Evolutionary conservation across 2,113 vertebrate genomes (phyloP).

Genomic region (Proterorhinus semilunaris): DNA sequence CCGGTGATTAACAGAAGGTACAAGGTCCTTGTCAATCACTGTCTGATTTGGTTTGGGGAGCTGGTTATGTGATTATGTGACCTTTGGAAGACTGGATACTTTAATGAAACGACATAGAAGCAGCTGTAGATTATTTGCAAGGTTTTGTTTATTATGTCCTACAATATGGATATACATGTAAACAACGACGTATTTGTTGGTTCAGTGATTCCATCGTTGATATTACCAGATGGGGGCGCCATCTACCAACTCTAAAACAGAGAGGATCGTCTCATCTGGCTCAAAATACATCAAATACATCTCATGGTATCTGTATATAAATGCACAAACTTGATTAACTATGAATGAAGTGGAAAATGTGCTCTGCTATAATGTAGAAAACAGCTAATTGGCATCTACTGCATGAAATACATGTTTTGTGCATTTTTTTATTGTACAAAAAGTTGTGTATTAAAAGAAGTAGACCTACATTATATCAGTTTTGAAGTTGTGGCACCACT

Average conservation of each 20-base stretch:
- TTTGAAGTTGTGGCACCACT: not conserved
- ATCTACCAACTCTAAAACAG: constrained; percentile 20
- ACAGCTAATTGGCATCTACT: not conserved
- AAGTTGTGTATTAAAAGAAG: not conserved
- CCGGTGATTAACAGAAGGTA: not conserved
- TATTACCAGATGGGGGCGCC: constrained; percentile 60
- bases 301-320: constrained; percentile 8
- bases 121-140: too few relatives aligned
- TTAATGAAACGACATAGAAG: too few relatives aligned
- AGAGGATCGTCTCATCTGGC: constrained; percentile 20
- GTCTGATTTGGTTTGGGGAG: too few relatives aligned
- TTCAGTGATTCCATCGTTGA: not conserved
- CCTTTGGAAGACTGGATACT: too few relatives aligned
- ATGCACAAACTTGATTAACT: constrained; percentile 2
- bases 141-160: too few relatives aligned
- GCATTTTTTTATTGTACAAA: not conserved
- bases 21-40: too few relatives aligned
- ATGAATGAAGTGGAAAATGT: too few relatives aligned
- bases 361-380: not conserved
- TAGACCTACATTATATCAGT: not conserved
- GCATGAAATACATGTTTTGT: not conserved
- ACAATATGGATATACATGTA: too few relatives aligned
- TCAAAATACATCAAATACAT: constrained; percentile 14
- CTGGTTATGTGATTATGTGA: too few relatives aligned
- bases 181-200: constrained; percentile 9